Evolutionary conservation across 2,888 invertebrate genomes (phyloP).

Genomic region (Eurois occulta): DNA sequence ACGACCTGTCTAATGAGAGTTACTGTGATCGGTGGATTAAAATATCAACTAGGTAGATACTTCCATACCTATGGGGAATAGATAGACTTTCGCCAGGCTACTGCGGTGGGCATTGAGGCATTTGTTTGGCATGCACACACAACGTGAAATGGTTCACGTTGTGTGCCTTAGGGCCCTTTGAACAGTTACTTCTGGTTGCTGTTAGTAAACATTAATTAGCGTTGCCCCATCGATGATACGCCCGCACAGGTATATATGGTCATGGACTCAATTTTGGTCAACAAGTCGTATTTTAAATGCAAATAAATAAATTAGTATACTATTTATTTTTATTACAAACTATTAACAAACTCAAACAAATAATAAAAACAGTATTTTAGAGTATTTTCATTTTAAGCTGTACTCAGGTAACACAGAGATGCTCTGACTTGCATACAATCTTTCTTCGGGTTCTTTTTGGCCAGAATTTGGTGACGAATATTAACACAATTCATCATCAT

Average conservation of each 20-base stretch:
- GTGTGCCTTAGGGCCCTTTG: constrained; percentile 1
- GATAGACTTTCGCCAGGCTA: neutral
- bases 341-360: too few relatives aligned
- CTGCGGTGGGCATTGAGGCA: too few relatives aligned
- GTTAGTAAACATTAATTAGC: neutral
- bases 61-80: too few relatives aligned
- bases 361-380: too few relatives aligned
- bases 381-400: neutral
- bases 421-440: neutral
- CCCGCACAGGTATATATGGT: neutral
- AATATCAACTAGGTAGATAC: neutral
- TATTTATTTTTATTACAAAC: too few relatives aligned
- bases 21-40: neutral
- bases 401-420: neutral
- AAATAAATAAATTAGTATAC: too few relatives aligned
- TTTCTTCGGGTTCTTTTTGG: neutral
- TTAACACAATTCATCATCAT: neutral
- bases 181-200: neutral
- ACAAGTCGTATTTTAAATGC: neutral
- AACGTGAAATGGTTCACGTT: too few relatives aligned
- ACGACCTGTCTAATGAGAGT: neutral
- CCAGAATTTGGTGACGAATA: neutral
- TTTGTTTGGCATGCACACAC: constrained; percentile 17
- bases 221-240: neutral
- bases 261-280: neutral